These are phyloP conservation scores for Hydractinia echinata DNA, from an alignment of 30 jellyfish, hydroid and myxozoan genomes.

Conservation along the genomic window DNA sequence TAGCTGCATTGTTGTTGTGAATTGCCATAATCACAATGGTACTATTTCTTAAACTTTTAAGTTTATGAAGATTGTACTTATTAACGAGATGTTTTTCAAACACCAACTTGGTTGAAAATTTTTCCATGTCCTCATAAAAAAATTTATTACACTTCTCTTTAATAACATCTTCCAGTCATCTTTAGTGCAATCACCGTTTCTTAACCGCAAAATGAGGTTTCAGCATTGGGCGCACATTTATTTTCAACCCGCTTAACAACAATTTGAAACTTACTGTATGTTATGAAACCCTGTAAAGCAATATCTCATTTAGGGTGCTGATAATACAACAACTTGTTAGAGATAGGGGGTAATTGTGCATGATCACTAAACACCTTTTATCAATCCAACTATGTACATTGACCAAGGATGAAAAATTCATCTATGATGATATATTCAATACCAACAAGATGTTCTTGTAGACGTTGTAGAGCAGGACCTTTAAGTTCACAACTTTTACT, in stretches of 20 bases:
- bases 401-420: constrained; percentile 48
- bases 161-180: constrained; percentile 20
- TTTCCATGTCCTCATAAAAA: neutral
- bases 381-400: constrained; percentile 39
- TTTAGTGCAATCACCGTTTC: constrained; percentile 26
- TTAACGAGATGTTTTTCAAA: neutral
- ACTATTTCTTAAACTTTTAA: neutral
- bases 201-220: neutral
- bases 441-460: neutral
- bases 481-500: constrained; percentile 32
- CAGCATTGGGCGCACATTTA: neutral
- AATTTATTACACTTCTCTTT: neutral
- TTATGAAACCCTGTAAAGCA: constrained; percentile 29
- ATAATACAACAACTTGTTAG: constrained; percentile 32
- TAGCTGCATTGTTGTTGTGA: neutral
- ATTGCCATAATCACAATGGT: neutral
- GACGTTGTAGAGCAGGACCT: constrained; percentile 24
- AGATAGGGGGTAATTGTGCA: constrained; percentile 54
- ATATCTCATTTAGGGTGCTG: no score
- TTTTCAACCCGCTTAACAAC: neutral
- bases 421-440: constrained; percentile 15
- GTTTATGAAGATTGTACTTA: neutral
- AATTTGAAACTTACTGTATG: neutral
- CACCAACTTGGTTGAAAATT: neutral
- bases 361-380: constrained; percentile 43